Evolutionary conservation across 2,797 vertebrate species (phyloP).

Genomic region (Cyprinella venusta): DNA sequence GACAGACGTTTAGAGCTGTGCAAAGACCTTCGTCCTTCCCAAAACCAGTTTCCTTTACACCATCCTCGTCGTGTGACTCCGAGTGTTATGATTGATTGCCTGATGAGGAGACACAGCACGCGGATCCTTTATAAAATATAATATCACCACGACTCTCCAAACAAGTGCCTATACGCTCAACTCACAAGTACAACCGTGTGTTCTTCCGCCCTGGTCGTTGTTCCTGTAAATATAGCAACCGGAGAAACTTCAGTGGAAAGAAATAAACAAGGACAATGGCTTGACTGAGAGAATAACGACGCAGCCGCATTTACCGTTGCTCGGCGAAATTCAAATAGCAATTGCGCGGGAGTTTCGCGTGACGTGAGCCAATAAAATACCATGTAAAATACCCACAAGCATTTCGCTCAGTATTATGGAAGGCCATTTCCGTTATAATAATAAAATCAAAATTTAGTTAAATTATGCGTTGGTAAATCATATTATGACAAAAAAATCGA

Average conservation of each 20-base stretch:
- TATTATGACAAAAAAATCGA: not conserved
- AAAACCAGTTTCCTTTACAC: not conserved
- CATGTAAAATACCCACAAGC: too few relatives aligned
- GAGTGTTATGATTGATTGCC: conserved; percentile 58
- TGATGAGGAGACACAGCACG: conserved; percentile 30
- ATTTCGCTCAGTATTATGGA: not conserved
- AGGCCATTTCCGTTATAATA: not conserved
- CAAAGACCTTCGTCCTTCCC: conserved; percentile 56
- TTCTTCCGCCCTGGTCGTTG: conserved; percentile 8
- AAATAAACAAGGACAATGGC: not conserved
- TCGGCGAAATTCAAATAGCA: not conserved
- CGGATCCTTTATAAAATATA: conserved; percentile 34
- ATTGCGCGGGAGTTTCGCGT: not conserved
- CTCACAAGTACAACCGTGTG: not conserved
- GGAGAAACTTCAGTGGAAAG: not conserved
- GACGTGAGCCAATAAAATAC: not conserved
- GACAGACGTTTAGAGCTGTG: conserved; percentile 51
- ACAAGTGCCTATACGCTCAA: conserved; percentile 55
- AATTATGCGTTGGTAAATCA: not conserved
- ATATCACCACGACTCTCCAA: conserved; percentile 51
- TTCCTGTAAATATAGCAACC: not conserved
- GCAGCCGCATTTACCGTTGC: not conserved
- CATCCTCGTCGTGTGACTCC: conserved; percentile 37
- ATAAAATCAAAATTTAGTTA: not conserved
- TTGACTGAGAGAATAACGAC: not conserved